Base-by-base conservation (phyloP, 2,113 vertebrate genomes). In the Anseranas semipalmata region DNA sequence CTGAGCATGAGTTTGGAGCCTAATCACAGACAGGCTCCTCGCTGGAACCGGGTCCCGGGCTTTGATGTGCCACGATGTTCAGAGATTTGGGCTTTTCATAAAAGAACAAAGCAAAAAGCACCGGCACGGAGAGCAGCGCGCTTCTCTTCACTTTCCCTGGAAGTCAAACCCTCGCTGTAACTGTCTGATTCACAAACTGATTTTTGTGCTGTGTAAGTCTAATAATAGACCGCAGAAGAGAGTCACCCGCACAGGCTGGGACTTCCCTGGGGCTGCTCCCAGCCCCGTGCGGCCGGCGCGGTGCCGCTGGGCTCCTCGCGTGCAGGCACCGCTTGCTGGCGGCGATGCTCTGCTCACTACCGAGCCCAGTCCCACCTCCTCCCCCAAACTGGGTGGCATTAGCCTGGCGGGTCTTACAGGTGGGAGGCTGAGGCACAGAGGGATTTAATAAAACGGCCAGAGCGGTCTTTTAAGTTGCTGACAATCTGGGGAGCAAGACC, bases 91-190 rank as follows among this genome's bases (percentile, higher is more conserved):
- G 85, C 76, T 88, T 77, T 30, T 78, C 43, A 32, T 43, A 20
- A 52, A 8, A 60, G 86, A 94, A 68, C 94, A 96, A 88, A 93
- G 86, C 63, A n/a, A n/a, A 78, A 35, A 24, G 41, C 46, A 45
- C n/a, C 58, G 84, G 33, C 14, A 1, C 24, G 9, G 81, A 48
- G 66, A 92, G 73, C 77, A 73, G 63, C 11, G 48, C 4, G 19
- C 60, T 94, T 55, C 90, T 97, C 88, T 92, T 78, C 12, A 32
- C 41, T 76, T 83, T 92, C 96, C 70, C 96, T 93, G 95, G 32
- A 79, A 95, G 67, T 91, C 86, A 95, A 70, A 85, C 37, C 80
- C 88, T 6, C 11, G 0, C 70, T 79, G 4, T 25, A 86, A 60
- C 85, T 17, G 63, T 85, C 93, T 92, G 73, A 81, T 94, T 94